Conservation (phyloP, 1,140 invertebrate genomes). For the Eumeta japonica region DNA sequence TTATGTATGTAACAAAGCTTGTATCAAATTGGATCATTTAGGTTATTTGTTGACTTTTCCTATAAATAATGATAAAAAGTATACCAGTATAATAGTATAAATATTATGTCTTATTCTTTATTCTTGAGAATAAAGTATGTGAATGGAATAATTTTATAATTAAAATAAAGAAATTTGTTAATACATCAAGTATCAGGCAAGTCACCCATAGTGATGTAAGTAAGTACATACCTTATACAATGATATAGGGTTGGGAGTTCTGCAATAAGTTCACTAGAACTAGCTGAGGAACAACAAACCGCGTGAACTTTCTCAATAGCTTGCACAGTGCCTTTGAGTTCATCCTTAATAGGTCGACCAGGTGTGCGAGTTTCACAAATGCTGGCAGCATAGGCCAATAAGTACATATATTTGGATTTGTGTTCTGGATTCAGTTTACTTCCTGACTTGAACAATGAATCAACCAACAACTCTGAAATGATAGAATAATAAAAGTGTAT, state of each 20-base stretch:
- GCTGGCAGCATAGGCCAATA: slow-evolving; percentile 92
- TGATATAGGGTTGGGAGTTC: slow-evolving; percentile 89
- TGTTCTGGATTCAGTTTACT: slow-evolving; percentile 95
- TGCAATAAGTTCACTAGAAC: slow-evolving; percentile 88
- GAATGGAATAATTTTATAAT: too few relatives aligned
- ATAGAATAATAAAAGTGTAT: background rate
- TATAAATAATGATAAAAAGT: too few relatives aligned
- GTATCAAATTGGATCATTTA: too few relatives aligned
- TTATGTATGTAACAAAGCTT: too few relatives aligned
- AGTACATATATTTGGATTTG: slow-evolving; percentile 94
- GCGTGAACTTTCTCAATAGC: slow-evolving; percentile 93
- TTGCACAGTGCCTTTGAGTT: slow-evolving; percentile 86
- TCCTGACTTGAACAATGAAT: slow-evolving; percentile 89
- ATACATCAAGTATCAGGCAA: too few relatives aligned
- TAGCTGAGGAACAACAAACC: slow-evolving; percentile 87
- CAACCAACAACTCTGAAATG: slow-evolving; percentile 83
- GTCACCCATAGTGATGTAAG: too few relatives aligned
- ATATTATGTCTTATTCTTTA: too few relatives aligned
- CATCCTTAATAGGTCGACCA: slow-evolving; percentile 81
- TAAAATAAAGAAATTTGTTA: too few relatives aligned
- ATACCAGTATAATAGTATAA: too few relatives aligned
- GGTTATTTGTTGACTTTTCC: too few relatives aligned
- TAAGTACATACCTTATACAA: slow-evolving; percentile 66
- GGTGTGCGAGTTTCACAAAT: slow-evolving; percentile 73
- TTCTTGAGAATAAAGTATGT: too few relatives aligned